Conservation (phyloP, 2,888 invertebrate genomes). For the Ophioninae sp. region DNA sequence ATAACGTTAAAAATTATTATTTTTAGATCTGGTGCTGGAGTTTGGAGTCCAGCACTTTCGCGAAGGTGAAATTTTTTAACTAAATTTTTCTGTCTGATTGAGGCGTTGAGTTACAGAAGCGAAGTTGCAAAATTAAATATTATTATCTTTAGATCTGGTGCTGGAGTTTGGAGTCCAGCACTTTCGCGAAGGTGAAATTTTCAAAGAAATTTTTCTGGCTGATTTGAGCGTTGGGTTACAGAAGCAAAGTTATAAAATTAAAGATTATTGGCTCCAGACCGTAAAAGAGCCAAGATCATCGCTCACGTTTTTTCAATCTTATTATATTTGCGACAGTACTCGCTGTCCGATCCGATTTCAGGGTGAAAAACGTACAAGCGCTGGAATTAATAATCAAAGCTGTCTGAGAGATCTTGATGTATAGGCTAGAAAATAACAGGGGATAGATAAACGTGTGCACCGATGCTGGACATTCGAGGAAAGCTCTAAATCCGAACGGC, state of each 20-base stretch:
- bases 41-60: too few species aligned
- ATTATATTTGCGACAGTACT: not conserved
- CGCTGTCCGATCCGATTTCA: not conserved
- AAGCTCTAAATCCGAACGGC: conserved; percentile 58
- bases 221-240: conserved; percentile 43
- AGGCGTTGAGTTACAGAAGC: conserved; percentile 57
- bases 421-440: not conserved
- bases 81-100: not conserved
- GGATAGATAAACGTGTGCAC: not conserved
- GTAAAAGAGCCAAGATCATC: too few species aligned
- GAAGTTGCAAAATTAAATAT: conserved; percentile 51
- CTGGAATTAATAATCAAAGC: not conserved
- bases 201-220: too few species aligned
- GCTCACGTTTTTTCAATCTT: not conserved
- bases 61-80: too few species aligned
- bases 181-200: too few species aligned
- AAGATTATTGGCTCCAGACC: conserved; percentile 11
- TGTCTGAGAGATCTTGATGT: not conserved
- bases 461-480: conserved; percentile 14
- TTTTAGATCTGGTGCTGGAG: not conserved
- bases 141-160: conserved; percentile 10
- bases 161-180: too few species aligned
- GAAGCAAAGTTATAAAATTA: conserved; percentile 59
- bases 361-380: not conserved
- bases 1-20: conserved; percentile 48